Conservation (phyloP, 2,888 invertebrate genomes). For the Cylloceria caligata region DNA sequence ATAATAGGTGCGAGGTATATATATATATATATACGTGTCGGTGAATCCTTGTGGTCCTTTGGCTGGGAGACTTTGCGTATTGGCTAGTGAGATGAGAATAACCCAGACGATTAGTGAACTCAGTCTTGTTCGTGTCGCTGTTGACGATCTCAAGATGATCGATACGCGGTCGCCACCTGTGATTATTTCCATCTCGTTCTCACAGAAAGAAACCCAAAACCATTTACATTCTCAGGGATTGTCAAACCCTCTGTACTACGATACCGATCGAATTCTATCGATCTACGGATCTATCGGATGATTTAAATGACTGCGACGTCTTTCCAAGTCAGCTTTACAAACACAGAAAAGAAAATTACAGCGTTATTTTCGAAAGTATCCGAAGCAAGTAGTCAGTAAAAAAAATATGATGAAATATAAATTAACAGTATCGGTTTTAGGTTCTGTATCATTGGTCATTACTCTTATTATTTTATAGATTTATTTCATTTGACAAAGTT, state of each 20-base stretch:
- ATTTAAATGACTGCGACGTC: conserved; percentile 1
- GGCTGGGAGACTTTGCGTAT: conserved; percentile 4
- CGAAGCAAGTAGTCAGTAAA: too few relatives aligned
- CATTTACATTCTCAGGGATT: background rate
- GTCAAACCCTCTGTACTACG: background rate
- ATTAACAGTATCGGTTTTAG: too few relatives aligned
- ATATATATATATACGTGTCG: conserved; percentile 58
- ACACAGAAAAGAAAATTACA: too few relatives aligned
- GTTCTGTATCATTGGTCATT: too few relatives aligned
- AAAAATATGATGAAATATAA: too few relatives aligned
- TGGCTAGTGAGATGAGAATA: conserved; percentile 36
- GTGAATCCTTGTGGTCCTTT: background rate
- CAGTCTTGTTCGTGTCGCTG: conserved; percentile 41
- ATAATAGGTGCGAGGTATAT: conserved; percentile 64
- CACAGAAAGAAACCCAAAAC: conserved; percentile 9
- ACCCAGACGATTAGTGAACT: conserved; percentile 54
- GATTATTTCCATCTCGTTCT: conserved; percentile 41
- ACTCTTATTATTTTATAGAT: too few relatives aligned
- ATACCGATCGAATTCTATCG: background rate
- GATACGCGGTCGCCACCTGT: conserved; percentile 60
- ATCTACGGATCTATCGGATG: conserved; percentile 32
- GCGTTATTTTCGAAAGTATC: too few relatives aligned
- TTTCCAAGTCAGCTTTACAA: background rate
- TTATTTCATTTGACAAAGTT: too few relatives aligned
- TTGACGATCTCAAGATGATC: conserved; percentile 62